A percentile compares a stretch with the other conserved stretches of the same genome.
Evolutionary conservation across 2,888 invertebrate species (phyloP).

Genomic region (Diadegma fenestrale): DNA sequence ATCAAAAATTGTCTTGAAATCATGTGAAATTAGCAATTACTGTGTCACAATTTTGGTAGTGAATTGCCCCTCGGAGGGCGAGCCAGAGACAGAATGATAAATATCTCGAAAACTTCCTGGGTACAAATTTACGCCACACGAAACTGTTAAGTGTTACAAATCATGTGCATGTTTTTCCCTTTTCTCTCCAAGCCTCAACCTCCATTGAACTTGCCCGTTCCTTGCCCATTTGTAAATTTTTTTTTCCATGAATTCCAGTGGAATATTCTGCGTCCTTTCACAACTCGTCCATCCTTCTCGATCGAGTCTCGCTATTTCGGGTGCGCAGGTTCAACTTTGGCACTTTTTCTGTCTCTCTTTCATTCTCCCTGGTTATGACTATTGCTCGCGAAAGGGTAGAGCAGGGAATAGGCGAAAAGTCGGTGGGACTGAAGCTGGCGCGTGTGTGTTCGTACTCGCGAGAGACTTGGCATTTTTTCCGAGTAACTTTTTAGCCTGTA

Average conservation of each 20-base stretch:
- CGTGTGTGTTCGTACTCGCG: not conserved
- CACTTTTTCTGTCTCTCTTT: slow-evolving; percentile 29
- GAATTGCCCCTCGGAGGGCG: too few relatives aligned
- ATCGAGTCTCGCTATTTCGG: not conserved
- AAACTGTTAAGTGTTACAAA: slow-evolving; percentile 12
- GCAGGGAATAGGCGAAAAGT: not conserved
- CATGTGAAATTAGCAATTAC: too few relatives aligned
- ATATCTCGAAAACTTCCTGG: slow-evolving; percentile 26
- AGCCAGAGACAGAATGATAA: not conserved
- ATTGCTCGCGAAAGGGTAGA: not conserved
- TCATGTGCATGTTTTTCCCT: not conserved
- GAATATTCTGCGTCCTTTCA: not conserved
- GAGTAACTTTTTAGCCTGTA: slow-evolving; percentile 3
- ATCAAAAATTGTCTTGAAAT: too few relatives aligned
- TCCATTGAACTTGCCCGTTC: slow-evolving; percentile 26
- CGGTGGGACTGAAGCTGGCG: slow-evolving; percentile 26
- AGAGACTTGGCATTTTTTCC: slow-evolving; percentile 28
- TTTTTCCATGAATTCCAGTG: slow-evolving; percentile 25
- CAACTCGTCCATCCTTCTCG: not conserved
- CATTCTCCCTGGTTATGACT: not conserved
- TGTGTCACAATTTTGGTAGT: too few relatives aligned
- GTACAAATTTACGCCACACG: slow-evolving; percentile 26
- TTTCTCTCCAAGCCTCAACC: slow-evolving; percentile 25
- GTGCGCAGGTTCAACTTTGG: slow-evolving; percentile 50
- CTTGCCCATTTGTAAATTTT: slow-evolving; percentile 16